These are phyloP conservation scores for Pavo muticus DNA, from an alignment of 2,113 vertebrate species.

Conservation along the genomic window DNA sequence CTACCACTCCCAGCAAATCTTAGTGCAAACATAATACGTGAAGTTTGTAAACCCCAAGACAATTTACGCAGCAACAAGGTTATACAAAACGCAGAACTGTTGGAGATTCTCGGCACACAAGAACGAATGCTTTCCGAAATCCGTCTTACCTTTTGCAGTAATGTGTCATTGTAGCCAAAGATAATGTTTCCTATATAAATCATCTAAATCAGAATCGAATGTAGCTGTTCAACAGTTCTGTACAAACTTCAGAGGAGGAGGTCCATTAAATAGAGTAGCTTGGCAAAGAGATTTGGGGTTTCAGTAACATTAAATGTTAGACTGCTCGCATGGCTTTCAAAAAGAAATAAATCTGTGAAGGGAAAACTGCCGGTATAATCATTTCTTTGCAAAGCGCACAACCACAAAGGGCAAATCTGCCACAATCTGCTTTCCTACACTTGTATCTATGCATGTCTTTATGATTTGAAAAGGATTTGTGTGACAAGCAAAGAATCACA, in stretches of 20 bases:
- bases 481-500: constrained; percentile 66
- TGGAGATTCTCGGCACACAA: constrained; percentile 72
- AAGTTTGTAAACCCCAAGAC: constrained; percentile 75
- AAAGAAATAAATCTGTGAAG: constrained; percentile 71
- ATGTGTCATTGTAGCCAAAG: constrained; percentile 50
- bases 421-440: constrained; percentile 70
- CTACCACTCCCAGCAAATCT: constrained; percentile 76
- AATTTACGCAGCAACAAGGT: constrained; percentile 72
- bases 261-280: constrained; percentile 70
- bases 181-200: constrained; percentile 74
- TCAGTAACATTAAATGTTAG: constrained; percentile 68
- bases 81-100: constrained; percentile 73
- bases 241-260: constrained; percentile 68
- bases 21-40: constrained; percentile 82
- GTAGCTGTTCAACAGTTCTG: constrained; percentile 71
- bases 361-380: constrained; percentile 65
- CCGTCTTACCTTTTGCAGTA: constrained; percentile 65
- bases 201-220: constrained; percentile 67
- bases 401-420: constrained; percentile 69
- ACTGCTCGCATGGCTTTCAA: constrained; percentile 74
- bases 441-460: constrained; percentile 63
- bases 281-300: constrained; percentile 72
- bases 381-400: constrained; percentile 74
- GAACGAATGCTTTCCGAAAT: constrained; percentile 62
- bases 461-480: constrained; percentile 53